A percentile compares a stretch with the other conserved stretches of the same genome.
Evolutionary conservation across 2,113 vertebrate genomes (phyloP).

Genomic region (Pterocles burchelli): DNA sequence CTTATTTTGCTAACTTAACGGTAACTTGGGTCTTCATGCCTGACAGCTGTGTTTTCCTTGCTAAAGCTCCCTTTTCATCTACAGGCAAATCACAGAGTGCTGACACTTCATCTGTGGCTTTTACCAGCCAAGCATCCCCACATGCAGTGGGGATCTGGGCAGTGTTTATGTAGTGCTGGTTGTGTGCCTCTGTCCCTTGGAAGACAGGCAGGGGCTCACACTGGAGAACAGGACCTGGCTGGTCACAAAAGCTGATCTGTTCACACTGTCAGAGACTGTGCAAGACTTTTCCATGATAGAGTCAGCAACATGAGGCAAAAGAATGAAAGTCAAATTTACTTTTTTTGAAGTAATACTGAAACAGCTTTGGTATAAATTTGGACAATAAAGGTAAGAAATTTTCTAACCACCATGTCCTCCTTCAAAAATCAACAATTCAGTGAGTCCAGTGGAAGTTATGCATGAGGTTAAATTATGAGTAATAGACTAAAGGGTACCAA

Average conservation of each 20-base stretch:
- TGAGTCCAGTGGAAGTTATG: background rate
- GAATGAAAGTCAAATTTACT: background rate
- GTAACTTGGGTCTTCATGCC: background rate
- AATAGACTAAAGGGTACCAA: background rate
- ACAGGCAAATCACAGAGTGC: background rate
- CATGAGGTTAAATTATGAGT: background rate
- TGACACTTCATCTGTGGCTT: background rate
- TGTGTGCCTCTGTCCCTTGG: rapidly evolving
- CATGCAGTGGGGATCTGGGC: rapidly evolving
- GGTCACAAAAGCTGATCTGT: background rate
- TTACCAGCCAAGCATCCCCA: background rate
- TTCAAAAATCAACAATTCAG: background rate
- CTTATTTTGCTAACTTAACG: background rate
- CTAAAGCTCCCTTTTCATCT: background rate
- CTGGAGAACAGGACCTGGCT: background rate
- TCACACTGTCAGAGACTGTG: background rate
- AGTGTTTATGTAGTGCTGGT: background rate
- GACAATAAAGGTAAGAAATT: background rate
- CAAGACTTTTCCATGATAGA: background rate
- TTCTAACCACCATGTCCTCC: background rate
- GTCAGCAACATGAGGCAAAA: background rate
- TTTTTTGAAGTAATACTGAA: background rate
- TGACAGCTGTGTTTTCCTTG: background rate
- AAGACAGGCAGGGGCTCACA: background rate
- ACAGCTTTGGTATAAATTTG: background rate